These are phyloP conservation scores for Falco berigora DNA, from an alignment of 2,797 vertebrate species.

Conservation along the genomic window DNA sequence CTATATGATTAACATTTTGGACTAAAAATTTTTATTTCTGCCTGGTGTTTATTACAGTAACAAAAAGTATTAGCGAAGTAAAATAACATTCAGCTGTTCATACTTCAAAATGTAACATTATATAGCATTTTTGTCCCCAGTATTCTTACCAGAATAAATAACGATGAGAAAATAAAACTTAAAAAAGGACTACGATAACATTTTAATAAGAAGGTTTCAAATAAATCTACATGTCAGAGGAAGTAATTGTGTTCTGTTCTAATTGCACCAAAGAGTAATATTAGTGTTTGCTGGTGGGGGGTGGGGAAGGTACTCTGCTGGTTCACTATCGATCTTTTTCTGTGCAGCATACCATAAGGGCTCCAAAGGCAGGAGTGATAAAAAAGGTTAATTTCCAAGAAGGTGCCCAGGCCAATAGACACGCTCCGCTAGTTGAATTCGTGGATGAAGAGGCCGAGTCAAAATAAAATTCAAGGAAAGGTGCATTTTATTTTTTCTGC, in stretches of 20 bases:
- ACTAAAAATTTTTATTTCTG: background rate
- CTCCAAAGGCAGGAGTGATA: slow-evolving; percentile 86
- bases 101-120: background rate
- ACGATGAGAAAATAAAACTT: background rate
- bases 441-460: slow-evolving; percentile 73
- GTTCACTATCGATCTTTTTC: background rate
- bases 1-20: background rate
- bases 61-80: background rate
- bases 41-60: background rate
- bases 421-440: slow-evolving; percentile 83
- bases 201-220: background rate
- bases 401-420: slow-evolving; percentile 88
- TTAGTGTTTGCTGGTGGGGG: background rate
- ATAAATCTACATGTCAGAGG: background rate
- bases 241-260: background rate
- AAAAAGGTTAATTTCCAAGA: slow-evolving; percentile 89
- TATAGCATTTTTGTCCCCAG: background rate
- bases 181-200: background rate
- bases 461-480: slow-evolving; percentile 41
- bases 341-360: slow-evolving; percentile 87
- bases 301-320: background rate
- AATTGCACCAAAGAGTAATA: background rate
- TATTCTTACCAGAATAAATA: background rate
- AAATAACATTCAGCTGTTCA: background rate
- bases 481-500: background rate